These are phyloP conservation scores for Semnornis frantzii DNA, from an alignment of 2,113 vertebrate species.

Conservation along the genomic window DNA sequence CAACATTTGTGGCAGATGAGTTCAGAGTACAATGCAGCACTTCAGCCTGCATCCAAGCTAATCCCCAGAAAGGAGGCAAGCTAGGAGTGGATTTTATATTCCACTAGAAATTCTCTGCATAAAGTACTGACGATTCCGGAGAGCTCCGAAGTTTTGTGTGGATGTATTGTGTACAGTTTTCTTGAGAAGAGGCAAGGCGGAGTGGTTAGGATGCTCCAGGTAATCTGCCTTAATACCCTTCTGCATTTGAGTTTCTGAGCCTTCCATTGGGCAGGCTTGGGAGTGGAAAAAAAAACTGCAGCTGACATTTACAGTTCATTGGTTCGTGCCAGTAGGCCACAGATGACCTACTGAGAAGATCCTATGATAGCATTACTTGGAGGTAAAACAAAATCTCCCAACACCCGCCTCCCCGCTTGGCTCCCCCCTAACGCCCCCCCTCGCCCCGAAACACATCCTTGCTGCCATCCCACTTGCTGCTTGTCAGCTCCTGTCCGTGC, in stretches of 20 bases:
- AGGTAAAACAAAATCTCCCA: slow-evolving; percentile 26
- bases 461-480: not conserved
- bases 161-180: rapidly evolving
- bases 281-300: not conserved
- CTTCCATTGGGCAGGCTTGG: slow-evolving; percentile 68
- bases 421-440: too few species aligned
- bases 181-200: not conserved
- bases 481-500: not conserved
- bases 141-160: not conserved
- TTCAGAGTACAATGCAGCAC: not conserved
- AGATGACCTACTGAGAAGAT: not conserved
- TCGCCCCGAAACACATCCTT: not conserved
- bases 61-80: not conserved
- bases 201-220: slow-evolving; percentile 61
- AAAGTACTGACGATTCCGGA: not conserved
- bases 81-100: not conserved
- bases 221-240: slow-evolving; percentile 80
- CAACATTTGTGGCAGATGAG: not conserved
- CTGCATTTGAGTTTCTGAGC: slow-evolving; percentile 69
- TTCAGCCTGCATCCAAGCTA: not conserved
- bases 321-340: slow-evolving; percentile 58
- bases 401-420: not conserved
- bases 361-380: not conserved
- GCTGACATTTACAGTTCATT: slow-evolving; percentile 71
- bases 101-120: not conserved